Evolutionary conservation across 1,140 invertebrate species (phyloP).

Genomic region (Diachasmimorpha longicaudata): DNA sequence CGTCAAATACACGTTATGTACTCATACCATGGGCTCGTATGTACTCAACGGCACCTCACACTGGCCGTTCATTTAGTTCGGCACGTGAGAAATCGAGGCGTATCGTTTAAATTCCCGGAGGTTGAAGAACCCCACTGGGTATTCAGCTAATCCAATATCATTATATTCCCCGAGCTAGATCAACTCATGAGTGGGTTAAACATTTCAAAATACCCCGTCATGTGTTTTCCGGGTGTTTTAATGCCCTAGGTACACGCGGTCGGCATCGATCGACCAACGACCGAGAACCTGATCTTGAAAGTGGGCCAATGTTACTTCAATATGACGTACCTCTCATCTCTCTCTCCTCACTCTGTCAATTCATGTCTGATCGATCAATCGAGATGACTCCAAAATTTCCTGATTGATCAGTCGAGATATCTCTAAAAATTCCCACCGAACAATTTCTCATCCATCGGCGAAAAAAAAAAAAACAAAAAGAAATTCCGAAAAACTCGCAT

Average conservation of each 20-base stretch:
- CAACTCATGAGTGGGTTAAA: background rate
- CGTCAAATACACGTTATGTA: constrained; percentile 13
- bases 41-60: constrained; percentile 20
- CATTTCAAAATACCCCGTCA: too few relatives aligned
- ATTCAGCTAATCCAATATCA: background rate
- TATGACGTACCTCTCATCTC: background rate
- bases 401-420: too few relatives aligned
- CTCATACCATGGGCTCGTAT: background rate
- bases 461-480: too few relatives aligned
- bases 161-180: background rate
- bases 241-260: background rate
- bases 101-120: background rate
- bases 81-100: constrained; percentile 8
- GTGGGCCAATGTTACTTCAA: constrained; percentile 20
- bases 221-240: background rate
- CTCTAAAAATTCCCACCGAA: background rate
- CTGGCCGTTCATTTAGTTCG: background rate
- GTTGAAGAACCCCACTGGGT: background rate
- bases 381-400: background rate
- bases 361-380: background rate
- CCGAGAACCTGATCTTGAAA: constrained; percentile 26
- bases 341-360: background rate
- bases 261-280: background rate
- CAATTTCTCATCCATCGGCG: background rate
- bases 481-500: too few relatives aligned